Percentiles rank a stretch among this genome's conserved stretches.
phyloP scores from a whole-genome alignment of 2,113 vertebrate species.

The Sylvia atricapilla region DNA sequence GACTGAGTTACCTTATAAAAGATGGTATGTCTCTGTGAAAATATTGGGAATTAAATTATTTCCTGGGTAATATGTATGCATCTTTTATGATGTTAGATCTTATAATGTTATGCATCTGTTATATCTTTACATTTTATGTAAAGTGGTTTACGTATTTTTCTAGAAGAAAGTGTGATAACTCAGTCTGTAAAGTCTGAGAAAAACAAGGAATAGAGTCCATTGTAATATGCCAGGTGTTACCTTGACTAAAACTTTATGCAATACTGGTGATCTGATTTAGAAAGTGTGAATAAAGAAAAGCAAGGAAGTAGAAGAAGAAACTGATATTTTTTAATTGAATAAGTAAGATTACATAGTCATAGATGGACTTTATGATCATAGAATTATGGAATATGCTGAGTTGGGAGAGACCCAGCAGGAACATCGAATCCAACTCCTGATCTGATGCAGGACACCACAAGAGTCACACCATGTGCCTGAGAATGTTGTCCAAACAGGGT shows the following conservation, averaged over 20 bases:
- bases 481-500: not conserved
- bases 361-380: not conserved
- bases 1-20: not conserved
- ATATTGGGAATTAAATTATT: not conserved
- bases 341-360: not conserved
- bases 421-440: accelerated
- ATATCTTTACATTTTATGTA: not conserved
- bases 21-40: not conserved
- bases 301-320: not conserved
- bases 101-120: not conserved
- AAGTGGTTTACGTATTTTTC: not conserved
- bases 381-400: not conserved
- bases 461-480: not conserved
- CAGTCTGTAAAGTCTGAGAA: not conserved
- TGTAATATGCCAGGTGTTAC: not conserved
- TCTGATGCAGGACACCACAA: accelerated
- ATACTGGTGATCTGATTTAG: not conserved
- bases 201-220: not conserved
- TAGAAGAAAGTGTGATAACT: not conserved
- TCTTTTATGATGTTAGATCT: not conserved
- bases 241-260: not conserved
- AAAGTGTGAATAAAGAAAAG: not conserved
- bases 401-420: not conserved
- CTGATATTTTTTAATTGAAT: not conserved
- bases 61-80: not conserved